Base-by-base conservation (phyloP, 2,888 invertebrate species). In the Anarsia innoxiella region DNA sequence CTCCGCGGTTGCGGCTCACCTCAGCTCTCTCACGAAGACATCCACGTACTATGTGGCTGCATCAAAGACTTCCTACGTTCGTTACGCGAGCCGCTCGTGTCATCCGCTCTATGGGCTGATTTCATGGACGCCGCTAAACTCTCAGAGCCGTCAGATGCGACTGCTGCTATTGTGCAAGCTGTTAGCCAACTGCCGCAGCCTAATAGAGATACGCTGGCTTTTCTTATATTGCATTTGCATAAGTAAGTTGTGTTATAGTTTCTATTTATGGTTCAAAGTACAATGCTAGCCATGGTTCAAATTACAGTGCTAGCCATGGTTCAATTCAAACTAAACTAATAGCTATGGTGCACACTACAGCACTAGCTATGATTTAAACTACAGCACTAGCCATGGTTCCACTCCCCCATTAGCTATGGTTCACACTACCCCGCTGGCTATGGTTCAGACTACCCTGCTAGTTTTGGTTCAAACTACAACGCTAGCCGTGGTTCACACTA, bases 201-300 rank as follows among this genome's bases (percentile, higher is more conserved):
- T 0, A 99, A 99, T 76, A 87, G 96, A 10, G 98, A 99, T 68
- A 97, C 98, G 0, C 86, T 99, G 36, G 97, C 98, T 0, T 99
- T 93, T 79, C 79, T 99, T 8, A 89, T 97, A 51, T 82, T 96
- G 41, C 99, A 99, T 77, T 87, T 98, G 51, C 95, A 96, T 72
- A 88, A 86, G 92, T 92, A 56, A 60, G 64, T 58, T 3, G 5
- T 36, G 19, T 6, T 23, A n/a, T 23, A 12, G 23, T 19, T 19
- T 19, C n/a, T n/a, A n/a, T n/a, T n/a, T n/a, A n/a, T n/a, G n/a
- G n/a, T n/a, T n/a, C n/a, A n/a, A n/a, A n/a, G n/a, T n/a, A n/a
- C n/a, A n/a, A n/a, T n/a, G n/a, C n/a, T n/a, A n/a, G n/a, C n/a
- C n/a, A n/a, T n/a, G n/a, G n/a, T n/a, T n/a, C n/a, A n/a, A n/a